Conservation (phyloP, 1,140 invertebrate genomes). For the Papilio polyxenes region DNA sequence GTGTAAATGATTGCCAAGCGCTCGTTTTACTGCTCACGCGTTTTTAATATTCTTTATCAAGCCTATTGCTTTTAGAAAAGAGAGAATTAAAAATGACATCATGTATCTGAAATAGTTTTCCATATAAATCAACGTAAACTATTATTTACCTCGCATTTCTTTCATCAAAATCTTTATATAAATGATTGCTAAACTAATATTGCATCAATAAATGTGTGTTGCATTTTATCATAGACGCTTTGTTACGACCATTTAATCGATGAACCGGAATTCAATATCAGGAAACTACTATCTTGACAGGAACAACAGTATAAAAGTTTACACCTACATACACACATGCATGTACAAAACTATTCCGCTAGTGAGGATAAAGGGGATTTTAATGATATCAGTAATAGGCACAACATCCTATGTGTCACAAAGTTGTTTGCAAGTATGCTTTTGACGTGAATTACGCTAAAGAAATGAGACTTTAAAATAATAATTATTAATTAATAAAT, state of each 20-base stretch:
- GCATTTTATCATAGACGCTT: not conserved
- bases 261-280: not conserved
- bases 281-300: not conserved
- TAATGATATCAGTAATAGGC: not conserved
- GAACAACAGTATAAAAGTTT: not conserved
- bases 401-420: not conserved
- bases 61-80: not conserved
- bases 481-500: too few species aligned
- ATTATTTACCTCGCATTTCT: not conserved
- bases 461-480: too few species aligned
- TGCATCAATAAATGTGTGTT: not conserved
- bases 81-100: not conserved
- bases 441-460: too few species aligned
- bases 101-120: not conserved
- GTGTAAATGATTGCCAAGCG: slow-evolving; percentile 41
- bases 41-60: not conserved
- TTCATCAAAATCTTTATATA: not conserved
- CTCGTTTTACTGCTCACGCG: not conserved
- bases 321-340: not conserved
- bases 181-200: not conserved
- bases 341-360: not conserved
- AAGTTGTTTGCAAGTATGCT: not conserved
- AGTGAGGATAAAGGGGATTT: not conserved
- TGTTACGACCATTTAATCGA: not conserved
- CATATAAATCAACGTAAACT: not conserved